Conservation (phyloP, 2,888 invertebrate genomes). For the Dicyrtomina minuta region DNA sequence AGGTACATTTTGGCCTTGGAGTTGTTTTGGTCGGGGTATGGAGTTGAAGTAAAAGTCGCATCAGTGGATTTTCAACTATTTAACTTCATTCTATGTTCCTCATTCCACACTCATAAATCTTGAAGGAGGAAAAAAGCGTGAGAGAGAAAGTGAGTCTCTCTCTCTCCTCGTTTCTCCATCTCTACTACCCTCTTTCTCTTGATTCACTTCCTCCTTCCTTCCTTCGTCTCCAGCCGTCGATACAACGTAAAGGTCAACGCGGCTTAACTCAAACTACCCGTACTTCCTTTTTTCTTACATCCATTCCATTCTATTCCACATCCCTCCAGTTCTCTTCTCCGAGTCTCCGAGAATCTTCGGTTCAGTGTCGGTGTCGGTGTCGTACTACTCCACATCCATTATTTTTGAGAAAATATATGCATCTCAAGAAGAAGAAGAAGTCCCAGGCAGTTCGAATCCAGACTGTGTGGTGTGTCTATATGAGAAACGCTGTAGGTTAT, state of each 20-base stretch:
- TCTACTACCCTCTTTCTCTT: not conserved
- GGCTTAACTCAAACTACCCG: too few relatives aligned
- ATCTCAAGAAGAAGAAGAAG: too few relatives aligned
- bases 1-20: not conserved
- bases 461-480: too few relatives aligned
- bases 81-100: conserved; percentile 16
- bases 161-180: conserved; percentile 1
- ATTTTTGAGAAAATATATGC: too few relatives aligned
- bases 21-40: not conserved
- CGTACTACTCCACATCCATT: too few relatives aligned
- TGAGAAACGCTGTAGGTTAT: too few relatives aligned
- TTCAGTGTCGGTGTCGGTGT: too few relatives aligned
- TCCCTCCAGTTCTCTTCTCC: not conserved
- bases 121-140: conserved; percentile 5
- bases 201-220: conserved; percentile 5
- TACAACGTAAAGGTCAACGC: too few relatives aligned
- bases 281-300: not conserved
- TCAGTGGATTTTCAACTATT: conserved; percentile 22
- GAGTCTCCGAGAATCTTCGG: too few relatives aligned
- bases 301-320: not conserved
- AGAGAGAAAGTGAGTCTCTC: not conserved
- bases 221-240: not conserved
- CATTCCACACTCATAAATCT: conserved; percentile 32
- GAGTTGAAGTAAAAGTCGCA: conserved; percentile 20
- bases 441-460: too few relatives aligned